A percentile compares a stretch with the other conserved stretches of the same genome.
These are phyloP conservation scores for Meandrina meandrites DNA, from an alignment of 92 coral and sea anemone genomes.

Conservation along the genomic window DNA sequence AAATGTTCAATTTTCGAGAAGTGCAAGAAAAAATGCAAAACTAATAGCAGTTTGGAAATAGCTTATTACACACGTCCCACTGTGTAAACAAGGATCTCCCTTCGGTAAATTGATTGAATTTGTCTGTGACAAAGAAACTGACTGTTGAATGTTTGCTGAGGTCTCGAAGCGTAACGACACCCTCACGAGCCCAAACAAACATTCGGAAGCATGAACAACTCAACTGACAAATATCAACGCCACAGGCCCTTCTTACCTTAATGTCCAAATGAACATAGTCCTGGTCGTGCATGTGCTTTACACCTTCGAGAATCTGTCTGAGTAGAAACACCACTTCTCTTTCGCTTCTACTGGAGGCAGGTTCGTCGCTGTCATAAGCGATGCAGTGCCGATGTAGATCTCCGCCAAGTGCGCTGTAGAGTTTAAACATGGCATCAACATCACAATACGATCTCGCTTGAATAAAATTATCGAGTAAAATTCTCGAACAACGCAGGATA, in stretches of 20 bases:
- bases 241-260: slow-evolving; percentile 59
- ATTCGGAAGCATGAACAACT: slow-evolving; percentile 24
- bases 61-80: background rate
- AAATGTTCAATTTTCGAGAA: slow-evolving; percentile 7
- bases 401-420: slow-evolving; percentile 89
- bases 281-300: slow-evolving; percentile 80
- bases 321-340: slow-evolving; percentile 85
- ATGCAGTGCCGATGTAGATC: slow-evolving; percentile 91
- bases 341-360: slow-evolving; percentile 86
- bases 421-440: slow-evolving; percentile 25
- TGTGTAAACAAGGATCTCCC: slow-evolving; percentile 21
- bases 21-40: slow-evolving; percentile 3
- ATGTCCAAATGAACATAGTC: slow-evolving; percentile 80
- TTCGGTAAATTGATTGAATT: slow-evolving; percentile 22
- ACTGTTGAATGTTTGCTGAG: slow-evolving; percentile 37
- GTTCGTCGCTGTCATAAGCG: slow-evolving; percentile 85
- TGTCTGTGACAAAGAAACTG: slow-evolving; percentile 24
- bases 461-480: slow-evolving; percentile 1
- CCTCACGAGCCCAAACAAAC: slow-evolving; percentile 38
- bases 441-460: slow-evolving; percentile 8
- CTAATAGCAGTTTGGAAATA: background rate
- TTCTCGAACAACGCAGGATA: slow-evolving; percentile 1
- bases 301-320: slow-evolving; percentile 88
- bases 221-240: slow-evolving; percentile 27
- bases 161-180: slow-evolving; percentile 40